phyloP scores from a whole-genome alignment of 2,113 vertebrate genomes.

The Eleginops maclovinus region DNA sequence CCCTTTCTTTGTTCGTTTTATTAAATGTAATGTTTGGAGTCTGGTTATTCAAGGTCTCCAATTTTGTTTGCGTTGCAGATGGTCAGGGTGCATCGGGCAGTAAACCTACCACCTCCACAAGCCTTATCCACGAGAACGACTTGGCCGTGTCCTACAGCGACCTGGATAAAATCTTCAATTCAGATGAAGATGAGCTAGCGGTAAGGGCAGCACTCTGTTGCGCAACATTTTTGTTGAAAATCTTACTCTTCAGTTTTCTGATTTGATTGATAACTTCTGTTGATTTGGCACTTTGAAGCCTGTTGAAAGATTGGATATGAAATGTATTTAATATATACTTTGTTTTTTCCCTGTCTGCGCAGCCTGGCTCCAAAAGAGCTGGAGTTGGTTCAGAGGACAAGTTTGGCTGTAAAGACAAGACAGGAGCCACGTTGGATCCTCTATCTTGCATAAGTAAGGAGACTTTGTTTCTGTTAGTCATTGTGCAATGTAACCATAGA shows the following conservation, averaged over 20 bases:
- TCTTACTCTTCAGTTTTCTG: not conserved
- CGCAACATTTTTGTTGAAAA: not conserved
- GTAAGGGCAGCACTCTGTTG: constrained; percentile 79
- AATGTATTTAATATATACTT: not conserved
- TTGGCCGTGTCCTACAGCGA: constrained; percentile 93
- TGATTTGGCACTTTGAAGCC: not conserved
- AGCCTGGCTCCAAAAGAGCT: constrained; percentile 92
- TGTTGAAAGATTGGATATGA: not conserved
- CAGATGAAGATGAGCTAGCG: constrained; percentile 93
- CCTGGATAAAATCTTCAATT: constrained; percentile 97
- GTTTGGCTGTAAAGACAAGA: constrained; percentile 89
- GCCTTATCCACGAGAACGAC: constrained; percentile 93
- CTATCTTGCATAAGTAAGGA: constrained; percentile 94
- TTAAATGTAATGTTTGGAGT: not conserved
- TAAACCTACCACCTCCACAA: constrained; percentile 91
- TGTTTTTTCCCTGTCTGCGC: constrained; percentile 23
- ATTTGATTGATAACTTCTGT: not conserved
- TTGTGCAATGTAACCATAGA: not conserved
- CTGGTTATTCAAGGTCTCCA: not conserved
- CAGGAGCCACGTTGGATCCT: constrained; percentile 87
- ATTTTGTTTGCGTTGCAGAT: constrained; percentile 79
- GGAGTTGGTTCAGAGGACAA: constrained; percentile 89
- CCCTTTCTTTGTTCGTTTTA: not conserved
- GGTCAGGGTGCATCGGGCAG: constrained; percentile 88
- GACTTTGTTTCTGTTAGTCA: not conserved